Percentiles rank a stretch among this genome's conserved stretches.
Conservation (phyloP, 2,888 invertebrate genomes). For the Gerris lacustris region DNA sequence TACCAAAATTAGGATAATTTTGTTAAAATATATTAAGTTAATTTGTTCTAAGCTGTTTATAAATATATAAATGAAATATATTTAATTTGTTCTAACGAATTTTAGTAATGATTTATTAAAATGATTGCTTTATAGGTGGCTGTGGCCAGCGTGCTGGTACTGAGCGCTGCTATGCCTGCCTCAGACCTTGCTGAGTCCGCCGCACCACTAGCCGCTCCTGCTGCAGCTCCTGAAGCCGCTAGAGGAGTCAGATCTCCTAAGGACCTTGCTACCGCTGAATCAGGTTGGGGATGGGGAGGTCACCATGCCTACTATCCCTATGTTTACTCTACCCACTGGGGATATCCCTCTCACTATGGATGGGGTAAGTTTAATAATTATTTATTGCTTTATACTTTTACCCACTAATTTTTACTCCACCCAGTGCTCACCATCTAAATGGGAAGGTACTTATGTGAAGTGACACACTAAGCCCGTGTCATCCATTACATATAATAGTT, state of each 20-base stretch:
- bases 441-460: too few species aligned
- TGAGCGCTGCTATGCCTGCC: background rate
- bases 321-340: background rate
- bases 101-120: background rate
- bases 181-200: background rate
- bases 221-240: background rate
- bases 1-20: too few species aligned
- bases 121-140: background rate
- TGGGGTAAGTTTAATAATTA: background rate
- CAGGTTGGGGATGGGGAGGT: background rate
- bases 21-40: too few species aligned
- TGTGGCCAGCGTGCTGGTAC: background rate
- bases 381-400: too few species aligned
- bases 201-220: background rate
- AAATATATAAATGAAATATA: too few species aligned
- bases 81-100: too few species aligned
- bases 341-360: background rate
- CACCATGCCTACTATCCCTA: background rate
- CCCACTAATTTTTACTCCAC: too few species aligned
- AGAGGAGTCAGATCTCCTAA: background rate
- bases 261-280: background rate
- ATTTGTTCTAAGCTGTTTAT: too few species aligned
- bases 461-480: too few species aligned
- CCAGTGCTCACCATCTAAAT: too few species aligned
- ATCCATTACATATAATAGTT: too few species aligned